Conservation (phyloP, 2,113 vertebrate genomes). For the Notechis scutatus region DNA sequence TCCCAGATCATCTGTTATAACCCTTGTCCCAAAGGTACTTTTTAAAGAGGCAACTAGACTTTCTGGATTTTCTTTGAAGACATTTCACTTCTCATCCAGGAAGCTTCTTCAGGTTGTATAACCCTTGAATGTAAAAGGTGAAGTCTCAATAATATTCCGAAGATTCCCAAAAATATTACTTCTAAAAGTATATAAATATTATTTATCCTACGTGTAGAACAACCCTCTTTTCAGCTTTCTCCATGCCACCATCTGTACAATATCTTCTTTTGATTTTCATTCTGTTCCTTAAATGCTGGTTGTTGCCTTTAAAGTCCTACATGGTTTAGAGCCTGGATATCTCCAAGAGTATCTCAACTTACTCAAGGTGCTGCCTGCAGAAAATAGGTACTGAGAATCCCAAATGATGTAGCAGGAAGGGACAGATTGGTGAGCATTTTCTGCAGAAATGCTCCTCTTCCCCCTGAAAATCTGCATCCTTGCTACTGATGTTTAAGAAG, state of each 20-base stretch:
- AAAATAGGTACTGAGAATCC: background rate
- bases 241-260: background rate
- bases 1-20: background rate
- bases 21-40: background rate
- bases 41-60: no score
- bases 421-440: background rate
- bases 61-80: no score
- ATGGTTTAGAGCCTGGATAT: background rate
- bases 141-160: background rate
- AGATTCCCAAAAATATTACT: background rate
- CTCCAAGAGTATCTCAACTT: background rate
- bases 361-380: background rate
- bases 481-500: background rate
- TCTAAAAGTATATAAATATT: background rate
- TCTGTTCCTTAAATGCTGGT: background rate
- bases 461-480: background rate
- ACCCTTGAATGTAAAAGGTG: background rate
- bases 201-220: background rate
- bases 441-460: background rate
- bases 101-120: background rate
- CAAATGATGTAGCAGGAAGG: background rate
- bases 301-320: background rate
- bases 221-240: background rate
- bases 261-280: background rate
- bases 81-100: no score